Evolutionary conservation across 2,113 vertebrate genomes (phyloP).

Genomic region (Talpa occidentalis): DNA sequence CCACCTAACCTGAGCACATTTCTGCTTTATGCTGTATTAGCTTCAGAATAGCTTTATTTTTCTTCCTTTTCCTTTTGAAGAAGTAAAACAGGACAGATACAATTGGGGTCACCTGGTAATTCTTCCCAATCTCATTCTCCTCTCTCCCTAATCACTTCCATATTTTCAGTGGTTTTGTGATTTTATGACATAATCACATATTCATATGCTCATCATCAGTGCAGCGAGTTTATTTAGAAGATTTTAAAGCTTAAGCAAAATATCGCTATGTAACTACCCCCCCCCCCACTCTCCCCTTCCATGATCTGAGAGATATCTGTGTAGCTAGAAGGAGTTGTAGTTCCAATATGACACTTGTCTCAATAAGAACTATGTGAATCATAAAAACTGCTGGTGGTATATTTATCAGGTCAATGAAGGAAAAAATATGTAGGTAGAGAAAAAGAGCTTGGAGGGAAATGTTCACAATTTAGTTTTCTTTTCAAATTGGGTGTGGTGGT

Average conservation of each 20-base stretch:
- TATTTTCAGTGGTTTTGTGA: background rate
- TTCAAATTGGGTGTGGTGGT: background rate
- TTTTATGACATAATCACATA: background rate
- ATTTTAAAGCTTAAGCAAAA: slow-evolving; percentile 37
- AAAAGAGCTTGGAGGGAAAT: background rate
- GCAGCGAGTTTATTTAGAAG: background rate
- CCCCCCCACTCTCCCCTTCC: background rate
- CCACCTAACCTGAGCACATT: background rate
- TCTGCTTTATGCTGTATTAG: background rate
- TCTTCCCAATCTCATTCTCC: background rate
- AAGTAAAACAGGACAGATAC: background rate
- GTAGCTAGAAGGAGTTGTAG: background rate
- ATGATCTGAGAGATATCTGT: background rate
- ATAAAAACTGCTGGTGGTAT: background rate
- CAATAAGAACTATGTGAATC: background rate
- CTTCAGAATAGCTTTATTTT: background rate
- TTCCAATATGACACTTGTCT: background rate
- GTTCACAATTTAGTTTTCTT: background rate
- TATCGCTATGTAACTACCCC: background rate
- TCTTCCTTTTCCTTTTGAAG: background rate
- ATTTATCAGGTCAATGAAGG: background rate
- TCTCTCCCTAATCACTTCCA: background rate
- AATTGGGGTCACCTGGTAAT: background rate
- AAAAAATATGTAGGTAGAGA: background rate
- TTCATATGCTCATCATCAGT: background rate